Base-by-base conservation (phyloP, 2,113 vertebrate species). In the Tachycineta bicolor region DNA sequence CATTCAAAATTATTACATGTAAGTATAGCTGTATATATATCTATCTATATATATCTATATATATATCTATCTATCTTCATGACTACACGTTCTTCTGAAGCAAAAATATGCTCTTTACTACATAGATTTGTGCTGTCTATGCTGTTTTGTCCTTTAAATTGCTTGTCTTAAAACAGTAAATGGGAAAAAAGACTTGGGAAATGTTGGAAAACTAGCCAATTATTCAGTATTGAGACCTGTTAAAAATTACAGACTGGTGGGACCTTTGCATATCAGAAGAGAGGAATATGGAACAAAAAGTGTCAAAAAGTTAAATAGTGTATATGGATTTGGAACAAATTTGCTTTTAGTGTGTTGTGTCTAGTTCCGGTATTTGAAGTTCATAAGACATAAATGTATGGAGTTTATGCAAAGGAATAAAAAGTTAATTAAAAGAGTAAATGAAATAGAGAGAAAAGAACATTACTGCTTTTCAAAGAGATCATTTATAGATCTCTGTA, bases 1-100 rank as follows among this genome's bases (percentile, higher is more conserved):
- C 89, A 84, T 94, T 93, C 93, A 93, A 56, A 98, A 98, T 90
- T 99, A 99, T 96, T 99, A 99, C 94, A 99, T 98, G 99, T 99
- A 98, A 99, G 99, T 98, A 93, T 53, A 90, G 12, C 41, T 50
- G 97, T 97, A 77, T n/a, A 82, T 49, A 98, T 97, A 74, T 14
- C 12, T 37, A 37, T 67, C 12, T 81, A 84, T 37, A 37, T 37
- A 37, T 37, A 84, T 14, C 13, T n/a, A 82, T 49, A 98, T 97
- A 74, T n/a, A 84, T 37, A 37, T 37, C 7, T 37, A 84, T 14
- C 12, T 14, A 12, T 67, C 12, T 81, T 81, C 17, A 65, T 31
- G 16, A 24, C 17, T 59, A 34, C 84, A 47, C 31, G 31, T 62
- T 93, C 64, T 96, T 95, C 60, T 90, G n/a, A 89, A 87, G 34